These are phyloP conservation scores for Macaca mulatta DNA, from an alignment of 2,113 vertebrate species.

Conservation along the genomic window DNA sequence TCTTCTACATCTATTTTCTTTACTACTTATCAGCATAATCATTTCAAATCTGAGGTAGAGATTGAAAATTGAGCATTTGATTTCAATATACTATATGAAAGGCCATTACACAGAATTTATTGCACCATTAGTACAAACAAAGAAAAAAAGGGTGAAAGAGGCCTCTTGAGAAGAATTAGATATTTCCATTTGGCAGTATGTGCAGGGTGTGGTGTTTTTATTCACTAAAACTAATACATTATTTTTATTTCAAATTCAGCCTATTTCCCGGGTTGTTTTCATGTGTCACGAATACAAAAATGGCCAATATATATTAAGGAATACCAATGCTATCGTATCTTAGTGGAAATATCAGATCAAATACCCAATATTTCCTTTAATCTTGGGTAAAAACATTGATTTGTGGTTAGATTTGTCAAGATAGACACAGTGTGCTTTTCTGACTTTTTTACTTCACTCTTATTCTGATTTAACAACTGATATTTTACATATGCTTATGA, in stretches of 20 bases:
- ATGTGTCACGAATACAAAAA: neutral
- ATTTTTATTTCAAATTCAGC: constrained; percentile 37
- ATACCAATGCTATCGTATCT: neutral
- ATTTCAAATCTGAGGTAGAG: constrained; percentile 70
- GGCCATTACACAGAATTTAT: constrained; percentile 57
- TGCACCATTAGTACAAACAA: constrained; percentile 59
- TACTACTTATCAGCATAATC: constrained; percentile 51
- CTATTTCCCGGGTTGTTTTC: neutral
- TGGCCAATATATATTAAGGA: neutral
- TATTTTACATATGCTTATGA: neutral
- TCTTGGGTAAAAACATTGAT: neutral
- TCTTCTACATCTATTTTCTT: constrained; percentile 58
- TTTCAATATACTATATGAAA: constrained; percentile 57
- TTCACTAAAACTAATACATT: constrained; percentile 13
- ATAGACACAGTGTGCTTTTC: neutral
- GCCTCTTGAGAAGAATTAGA: constrained; percentile 47
- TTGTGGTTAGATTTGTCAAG: neutral
- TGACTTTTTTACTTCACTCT: neutral
- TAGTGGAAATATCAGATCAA: neutral
- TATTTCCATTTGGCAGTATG: neutral
- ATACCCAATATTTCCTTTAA: neutral
- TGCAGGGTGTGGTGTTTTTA: neutral
- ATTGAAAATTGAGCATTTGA: constrained; percentile 74
- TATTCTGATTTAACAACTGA: neutral
- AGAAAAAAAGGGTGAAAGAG: neutral